Evolutionary conservation across 2,797 vertebrate genomes (phyloP), one percentile per base, ranked within the genome.

Genomic region (Notolepis coatsorum): DNA sequence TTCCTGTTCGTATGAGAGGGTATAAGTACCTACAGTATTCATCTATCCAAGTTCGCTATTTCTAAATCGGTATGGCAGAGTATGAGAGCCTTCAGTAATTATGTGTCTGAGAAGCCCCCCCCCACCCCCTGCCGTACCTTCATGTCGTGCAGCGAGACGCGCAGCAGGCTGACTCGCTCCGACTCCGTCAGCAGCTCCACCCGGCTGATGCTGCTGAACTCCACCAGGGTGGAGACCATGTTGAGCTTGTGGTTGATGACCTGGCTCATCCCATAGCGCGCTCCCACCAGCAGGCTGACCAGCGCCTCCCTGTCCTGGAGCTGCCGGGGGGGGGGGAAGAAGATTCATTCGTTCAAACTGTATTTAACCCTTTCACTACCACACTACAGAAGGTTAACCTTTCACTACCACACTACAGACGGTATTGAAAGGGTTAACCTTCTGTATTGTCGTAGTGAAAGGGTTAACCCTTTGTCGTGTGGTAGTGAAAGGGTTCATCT

Each of bases 211-310:
- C 90, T 97, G 75, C 93, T 90, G 85, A 99, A 99, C 79, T 99
- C 96, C 1, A 97, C 97, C 90, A 99, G 77, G 0, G 91, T 95
- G 5, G 93, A 95, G 84, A 97, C 85, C 75, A 99, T 94, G 66
- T 97, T 98, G 77, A 99, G 96, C 77, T 99, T 98, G 89, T 94
- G 98, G 75, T 99, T 99, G 84, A 99, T 92, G 77, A 99, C 90
- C 70, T 99, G 98, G 82, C 98, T 98, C 89, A 99, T 94, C 2
- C 97, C 98, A 0, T 98, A 97, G 79, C 94, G 96, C 42, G 98
- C 95, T 65, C 97, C 96, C 62, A 99, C 95, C 71, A 99, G 91
- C 79, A 99, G 83, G 23, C 91, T 95, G 72, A 99, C 91, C 21
- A 95, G 84, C 0, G 96, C 96, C 78, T 99, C 97, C 82, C 96